These are phyloP conservation scores for Oncorhynchus kisutch DNA, from an alignment of 2,113 vertebrate genomes.

Conservation along the genomic window DNA sequence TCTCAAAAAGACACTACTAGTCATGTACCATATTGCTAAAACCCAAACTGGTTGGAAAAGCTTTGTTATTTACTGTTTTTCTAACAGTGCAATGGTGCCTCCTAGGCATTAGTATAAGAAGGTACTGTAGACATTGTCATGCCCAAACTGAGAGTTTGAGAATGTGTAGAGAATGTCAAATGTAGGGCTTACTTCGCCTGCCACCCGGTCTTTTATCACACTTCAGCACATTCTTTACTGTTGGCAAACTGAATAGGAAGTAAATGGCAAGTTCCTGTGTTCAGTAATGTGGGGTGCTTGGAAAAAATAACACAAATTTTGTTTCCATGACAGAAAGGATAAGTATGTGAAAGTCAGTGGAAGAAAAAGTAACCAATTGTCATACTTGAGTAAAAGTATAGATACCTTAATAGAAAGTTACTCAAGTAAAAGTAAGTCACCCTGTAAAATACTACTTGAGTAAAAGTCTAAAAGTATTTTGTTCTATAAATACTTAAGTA, in stretches of 20 bases:
- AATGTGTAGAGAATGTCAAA: too few relatives aligned
- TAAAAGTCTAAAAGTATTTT: too few relatives aligned
- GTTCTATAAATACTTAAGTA: too few relatives aligned
- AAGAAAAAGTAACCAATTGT: too few relatives aligned
- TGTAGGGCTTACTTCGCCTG: neutral
- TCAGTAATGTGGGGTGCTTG: slow-evolving; percentile 17
- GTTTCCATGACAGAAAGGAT: neutral
- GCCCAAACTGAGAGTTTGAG: neutral
- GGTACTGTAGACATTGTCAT: neutral
- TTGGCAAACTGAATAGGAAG: slow-evolving; percentile 16
- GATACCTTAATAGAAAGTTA: too few relatives aligned
- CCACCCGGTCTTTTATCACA: slow-evolving; percentile 27
- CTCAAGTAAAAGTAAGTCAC: too few relatives aligned
- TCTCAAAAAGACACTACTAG: too few relatives aligned
- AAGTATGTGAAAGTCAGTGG: slow-evolving; percentile 21
- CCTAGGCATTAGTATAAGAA: neutral
- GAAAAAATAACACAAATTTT: slow-evolving; percentile 17
- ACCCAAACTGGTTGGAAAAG: too few relatives aligned
- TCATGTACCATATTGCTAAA: too few relatives aligned
- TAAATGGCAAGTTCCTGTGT: slow-evolving; percentile 2
- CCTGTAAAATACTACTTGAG: too few relatives aligned
- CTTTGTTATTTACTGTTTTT: too few relatives aligned
- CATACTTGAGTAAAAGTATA: too few relatives aligned
- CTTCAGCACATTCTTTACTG: slow-evolving; percentile 36
- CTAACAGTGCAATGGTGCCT: neutral